These are phyloP conservation scores for Augiades crinisus DNA, from an alignment of 2,888 invertebrate genomes.

Conservation along the genomic window DNA sequence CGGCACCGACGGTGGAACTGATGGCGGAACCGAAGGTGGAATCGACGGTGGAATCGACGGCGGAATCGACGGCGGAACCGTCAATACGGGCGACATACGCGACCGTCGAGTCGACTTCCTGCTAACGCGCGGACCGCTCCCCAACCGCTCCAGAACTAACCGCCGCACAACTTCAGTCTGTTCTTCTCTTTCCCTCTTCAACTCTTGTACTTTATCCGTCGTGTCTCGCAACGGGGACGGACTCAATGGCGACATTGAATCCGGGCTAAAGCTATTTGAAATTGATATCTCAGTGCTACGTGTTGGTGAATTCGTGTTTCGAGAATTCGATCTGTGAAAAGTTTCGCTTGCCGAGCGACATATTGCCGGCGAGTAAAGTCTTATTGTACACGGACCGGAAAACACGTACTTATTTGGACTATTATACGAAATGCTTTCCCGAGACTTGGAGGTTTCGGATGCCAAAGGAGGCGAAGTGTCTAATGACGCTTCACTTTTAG, in stretches of 20 bases:
- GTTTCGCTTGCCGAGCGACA: conserved; percentile 55
- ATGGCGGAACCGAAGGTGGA: conserved; percentile 51
- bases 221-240: conserved; percentile 69
- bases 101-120: conserved; percentile 46
- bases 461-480: conserved; percentile 57
- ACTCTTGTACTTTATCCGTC: conserved; percentile 86
- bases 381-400: conserved; percentile 45
- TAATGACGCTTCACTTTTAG: conserved; percentile 37
- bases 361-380: conserved; percentile 65
- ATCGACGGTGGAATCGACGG: conserved; percentile 33
- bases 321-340: conserved; percentile 50
- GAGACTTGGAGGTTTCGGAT: conserved; percentile 46
- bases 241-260: conserved; percentile 54
- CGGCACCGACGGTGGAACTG: too few species aligned
- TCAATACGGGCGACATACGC: conserved; percentile 51
- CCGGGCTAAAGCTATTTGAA: conserved; percentile 51
- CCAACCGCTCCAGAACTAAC: conserved; percentile 89
- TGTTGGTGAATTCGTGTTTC: conserved; percentile 48
- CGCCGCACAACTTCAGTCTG: conserved; percentile 92
- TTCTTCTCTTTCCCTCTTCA: conserved; percentile 89
- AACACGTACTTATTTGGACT: conserved; percentile 37
- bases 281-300: conserved; percentile 49
- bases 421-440: conserved; percentile 29
- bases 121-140: conserved; percentile 44
- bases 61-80: conserved; percentile 43